phyloP scores from a whole-genome alignment of 2,113 vertebrate species.

The Pomatostomus ruficeps region DNA sequence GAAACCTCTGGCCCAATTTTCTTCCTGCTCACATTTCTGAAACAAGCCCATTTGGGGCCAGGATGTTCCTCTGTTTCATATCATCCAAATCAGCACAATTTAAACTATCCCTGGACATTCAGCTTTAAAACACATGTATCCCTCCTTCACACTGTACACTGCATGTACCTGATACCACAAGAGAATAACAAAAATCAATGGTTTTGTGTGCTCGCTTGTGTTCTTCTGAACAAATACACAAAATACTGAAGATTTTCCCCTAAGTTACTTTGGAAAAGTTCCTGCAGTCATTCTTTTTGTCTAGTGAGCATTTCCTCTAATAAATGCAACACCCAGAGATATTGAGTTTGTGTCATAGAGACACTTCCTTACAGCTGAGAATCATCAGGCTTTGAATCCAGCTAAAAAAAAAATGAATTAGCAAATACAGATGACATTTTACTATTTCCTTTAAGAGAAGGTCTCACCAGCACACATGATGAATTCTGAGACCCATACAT shows the following conservation, averaged over 20 bases:
- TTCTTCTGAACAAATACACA: neutral
- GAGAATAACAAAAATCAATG: neutral
- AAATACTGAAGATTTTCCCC: neutral
- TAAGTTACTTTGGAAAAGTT: neutral
- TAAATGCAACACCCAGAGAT: conserved; percentile 1
- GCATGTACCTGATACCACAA: neutral
- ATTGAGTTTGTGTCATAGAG: neutral
- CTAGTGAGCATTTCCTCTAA: neutral
- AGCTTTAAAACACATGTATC: neutral
- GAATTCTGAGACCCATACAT: neutral
- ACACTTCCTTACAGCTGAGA: neutral
- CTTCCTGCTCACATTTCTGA: neutral
- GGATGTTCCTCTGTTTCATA: neutral
- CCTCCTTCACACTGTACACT: neutral
- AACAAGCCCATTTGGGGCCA: neutral
- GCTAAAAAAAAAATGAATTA: neutral
- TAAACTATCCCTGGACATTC: neutral
- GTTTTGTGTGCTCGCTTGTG: neutral
- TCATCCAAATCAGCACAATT: neutral
- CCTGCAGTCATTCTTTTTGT: neutral
- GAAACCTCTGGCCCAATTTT: neutral
- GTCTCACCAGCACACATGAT: neutral
- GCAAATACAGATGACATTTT: neutral
- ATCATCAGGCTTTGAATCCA: neutral
- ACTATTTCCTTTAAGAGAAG: neutral